A percentile compares a stretch with the other conserved stretches of the same genome.
Evolutionary conservation across 2,888 invertebrate genomes (phyloP).

Genomic region (Listrodromus nycthemerus): DNA sequence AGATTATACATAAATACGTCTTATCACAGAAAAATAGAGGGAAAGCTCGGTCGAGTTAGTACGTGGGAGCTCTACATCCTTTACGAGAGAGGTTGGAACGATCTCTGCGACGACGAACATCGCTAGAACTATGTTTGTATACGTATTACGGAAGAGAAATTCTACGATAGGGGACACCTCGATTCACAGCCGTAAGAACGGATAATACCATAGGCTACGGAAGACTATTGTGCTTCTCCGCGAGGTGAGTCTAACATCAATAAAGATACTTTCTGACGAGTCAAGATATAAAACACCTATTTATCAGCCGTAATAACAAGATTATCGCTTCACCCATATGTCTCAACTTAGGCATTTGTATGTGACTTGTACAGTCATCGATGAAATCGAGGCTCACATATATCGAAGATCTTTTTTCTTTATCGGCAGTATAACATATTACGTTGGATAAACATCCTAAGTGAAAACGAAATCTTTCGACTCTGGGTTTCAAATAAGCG

Average conservation of each 20-base stretch:
- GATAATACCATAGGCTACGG: conserved; percentile 51
- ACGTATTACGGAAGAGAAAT: conserved; percentile 55
- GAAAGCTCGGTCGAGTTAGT: conserved; percentile 31
- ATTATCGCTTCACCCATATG: conserved; percentile 6
- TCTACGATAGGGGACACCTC: conserved; percentile 63
- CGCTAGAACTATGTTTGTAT: conserved; percentile 16
- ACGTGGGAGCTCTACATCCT: conserved; percentile 40
- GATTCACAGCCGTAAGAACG: conserved; percentile 59
- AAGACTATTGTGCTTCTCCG: conserved; percentile 48
- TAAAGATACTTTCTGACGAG: conserved; percentile 54
- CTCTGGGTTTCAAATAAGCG: neutral
- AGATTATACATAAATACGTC: conserved; percentile 59
- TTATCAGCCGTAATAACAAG: conserved; percentile 37
- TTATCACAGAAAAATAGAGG: conserved; percentile 37
- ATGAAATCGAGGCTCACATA: neutral
- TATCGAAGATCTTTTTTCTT: neutral
- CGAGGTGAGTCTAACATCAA: conserved; percentile 56
- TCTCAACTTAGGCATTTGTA: conserved; percentile 5
- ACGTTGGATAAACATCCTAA: neutral
- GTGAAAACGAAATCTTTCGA: neutral
- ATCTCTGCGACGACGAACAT: conserved; percentile 23
- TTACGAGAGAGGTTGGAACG: conserved; percentile 48
- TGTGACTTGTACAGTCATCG: neutral
- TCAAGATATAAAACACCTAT: conserved; percentile 34
- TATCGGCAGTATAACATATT: neutral